phyloP scores from a whole-genome alignment of 1,140 invertebrate genomes.

The Melanaphis sacchari region DNA sequence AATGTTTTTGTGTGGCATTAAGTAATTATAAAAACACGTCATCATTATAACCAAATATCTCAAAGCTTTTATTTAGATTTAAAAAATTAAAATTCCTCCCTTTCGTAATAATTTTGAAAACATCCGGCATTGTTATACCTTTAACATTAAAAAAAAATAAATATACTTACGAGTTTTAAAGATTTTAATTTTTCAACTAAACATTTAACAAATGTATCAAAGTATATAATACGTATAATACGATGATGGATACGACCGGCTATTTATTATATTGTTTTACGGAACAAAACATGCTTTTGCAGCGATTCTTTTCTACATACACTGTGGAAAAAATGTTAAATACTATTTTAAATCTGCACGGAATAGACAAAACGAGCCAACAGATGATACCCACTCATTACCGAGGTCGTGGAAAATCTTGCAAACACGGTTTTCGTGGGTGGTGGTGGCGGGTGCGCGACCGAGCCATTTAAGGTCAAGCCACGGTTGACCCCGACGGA shows the following conservation, averaged over 20 bases:
- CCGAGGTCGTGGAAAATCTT: background rate
- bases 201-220: background rate
- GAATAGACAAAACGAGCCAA: background rate
- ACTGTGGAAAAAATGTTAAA: background rate
- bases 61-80: background rate
- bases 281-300: background rate
- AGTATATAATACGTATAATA: background rate
- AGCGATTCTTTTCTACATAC: background rate
- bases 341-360: background rate
- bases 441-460: background rate
- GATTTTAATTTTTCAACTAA: background rate
- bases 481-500: background rate
- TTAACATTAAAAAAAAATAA: background rate
- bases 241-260: background rate
- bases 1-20: background rate
- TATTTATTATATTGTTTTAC: background rate
- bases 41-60: background rate
- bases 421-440: background rate
- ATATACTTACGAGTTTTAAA: background rate
- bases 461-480: background rate
- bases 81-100: background rate
- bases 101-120: background rate
- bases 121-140: background rate
- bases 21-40: background rate
- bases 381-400: background rate